Base-by-base conservation (phyloP, 2,113 vertebrate species). In the Notothenia rossii region DNA sequence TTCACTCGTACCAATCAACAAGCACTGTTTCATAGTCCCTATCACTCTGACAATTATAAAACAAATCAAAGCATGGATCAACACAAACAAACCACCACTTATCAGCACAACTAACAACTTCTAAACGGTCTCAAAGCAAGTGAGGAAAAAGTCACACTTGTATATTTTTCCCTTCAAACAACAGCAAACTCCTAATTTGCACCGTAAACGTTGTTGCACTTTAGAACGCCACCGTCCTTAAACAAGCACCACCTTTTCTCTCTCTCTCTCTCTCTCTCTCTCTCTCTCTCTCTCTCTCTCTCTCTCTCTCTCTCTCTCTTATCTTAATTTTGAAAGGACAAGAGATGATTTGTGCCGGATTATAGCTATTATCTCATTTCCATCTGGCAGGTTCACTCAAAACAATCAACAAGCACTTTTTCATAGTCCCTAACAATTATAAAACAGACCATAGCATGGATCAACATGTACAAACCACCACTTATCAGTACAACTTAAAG, bases 151-250 rank as follows among this genome's bases (percentile, higher is more conserved):
- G 25, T 25, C 25, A 25, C 55, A 22, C 22, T 22, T 22, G 22
- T 22, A 22, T 22, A 29, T 67, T 61, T 84, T 79, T 68, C 29
- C 4, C 15, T 46, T 61, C 17, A 62, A 80, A 66, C 48, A 46
- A 40, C 10, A 46, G 17, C 17, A 18, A 61, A 79, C 18, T 46
- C n/a, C 3, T 22, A 46, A 74, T 54, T 77, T 4, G 0, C 15
- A 40, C 55, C 56, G 72, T 68, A 36, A 60, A 63, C 45, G 49
- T 72, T 40, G 49, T 75, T 45, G 53, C 54, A 48, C 62, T 29
- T 55, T 68, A 75, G 77, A 90, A 83, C 53, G 18, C 49, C 70
- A 33, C 43, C 65, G 40, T 86, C 56, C 61, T 90, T 89, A 91
- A 93, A 89, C 83, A 92, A 91, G 78, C 22, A 22, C 22, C 22